phyloP scores from a whole-genome alignment of 1,140 invertebrate species.

The Procambarus clarkii region DNA sequence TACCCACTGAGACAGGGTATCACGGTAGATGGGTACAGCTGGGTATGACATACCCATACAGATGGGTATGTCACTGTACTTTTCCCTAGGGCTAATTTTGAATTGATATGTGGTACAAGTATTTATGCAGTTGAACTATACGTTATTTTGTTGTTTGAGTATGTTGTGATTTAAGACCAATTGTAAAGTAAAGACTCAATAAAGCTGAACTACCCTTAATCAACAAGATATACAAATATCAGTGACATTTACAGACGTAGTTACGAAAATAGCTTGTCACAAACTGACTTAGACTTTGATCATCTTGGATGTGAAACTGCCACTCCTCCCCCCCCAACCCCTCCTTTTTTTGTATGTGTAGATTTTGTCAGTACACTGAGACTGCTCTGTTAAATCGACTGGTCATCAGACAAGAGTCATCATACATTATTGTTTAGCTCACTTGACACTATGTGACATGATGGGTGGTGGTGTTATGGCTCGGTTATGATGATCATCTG shows the following conservation, averaged over 20 bases:
- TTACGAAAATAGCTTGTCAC: too few species aligned
- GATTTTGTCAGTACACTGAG: too few species aligned
- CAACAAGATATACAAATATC: neutral
- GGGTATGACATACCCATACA: too few species aligned
- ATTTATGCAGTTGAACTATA: neutral
- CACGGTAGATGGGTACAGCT: neutral
- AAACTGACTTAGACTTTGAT: too few species aligned
- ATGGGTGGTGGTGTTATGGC: neutral
- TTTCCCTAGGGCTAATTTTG: neutral
- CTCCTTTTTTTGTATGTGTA: too few species aligned
- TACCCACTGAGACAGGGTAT: neutral
- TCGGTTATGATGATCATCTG: neutral
- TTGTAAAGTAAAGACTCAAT: neutral
- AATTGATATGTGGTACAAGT: neutral
- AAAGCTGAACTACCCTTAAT: neutral
- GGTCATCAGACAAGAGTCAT: neutral
- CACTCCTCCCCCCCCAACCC: too few species aligned
- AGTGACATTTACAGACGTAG: neutral
- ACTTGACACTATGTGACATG: neutral
- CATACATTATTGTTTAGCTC: neutral
- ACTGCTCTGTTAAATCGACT: neutral
- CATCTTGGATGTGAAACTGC: too few species aligned
- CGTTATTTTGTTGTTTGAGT: neutral
- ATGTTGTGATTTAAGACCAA: neutral
- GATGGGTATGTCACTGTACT: neutral